Conservation (phyloP, 2,113 vertebrate species). For the Spizaetus ornatus region DNA sequence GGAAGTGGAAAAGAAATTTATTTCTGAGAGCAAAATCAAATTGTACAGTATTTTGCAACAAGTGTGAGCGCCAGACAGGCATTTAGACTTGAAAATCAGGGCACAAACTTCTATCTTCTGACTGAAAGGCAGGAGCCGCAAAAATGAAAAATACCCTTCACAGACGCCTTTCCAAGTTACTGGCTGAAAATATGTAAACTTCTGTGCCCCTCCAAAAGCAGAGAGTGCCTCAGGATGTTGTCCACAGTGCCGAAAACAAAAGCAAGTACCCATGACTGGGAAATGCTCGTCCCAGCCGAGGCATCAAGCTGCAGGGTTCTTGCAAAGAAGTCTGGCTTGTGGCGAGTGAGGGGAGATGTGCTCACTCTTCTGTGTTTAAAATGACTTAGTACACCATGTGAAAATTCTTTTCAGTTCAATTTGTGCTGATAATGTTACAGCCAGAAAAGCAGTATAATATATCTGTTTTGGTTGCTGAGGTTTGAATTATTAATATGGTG, state of each 20-base stretch:
- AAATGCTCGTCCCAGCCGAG: background rate
- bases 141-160: background rate
- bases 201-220: background rate
- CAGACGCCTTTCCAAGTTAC: background rate
- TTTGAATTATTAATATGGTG: background rate
- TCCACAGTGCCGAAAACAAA: background rate
- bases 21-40: background rate
- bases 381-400: background rate
- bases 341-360: rapidly evolving
- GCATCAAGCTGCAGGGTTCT: background rate
- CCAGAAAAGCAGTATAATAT: background rate
- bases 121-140: background rate
- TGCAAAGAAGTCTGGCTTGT: background rate
- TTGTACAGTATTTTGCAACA: background rate
- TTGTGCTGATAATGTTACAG: background rate
- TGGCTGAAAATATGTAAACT: background rate
- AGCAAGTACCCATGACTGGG: background rate
- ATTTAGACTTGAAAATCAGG: background rate
- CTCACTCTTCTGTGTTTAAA: background rate
- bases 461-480: background rate
- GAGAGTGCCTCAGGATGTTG: background rate
- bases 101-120: background rate
- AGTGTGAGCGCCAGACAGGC: background rate
- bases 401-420: background rate
- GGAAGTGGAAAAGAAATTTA: background rate